Evolutionary conservation across 2,888 invertebrate species (phyloP).

Genomic region (Heliconius ethilla): DNA sequence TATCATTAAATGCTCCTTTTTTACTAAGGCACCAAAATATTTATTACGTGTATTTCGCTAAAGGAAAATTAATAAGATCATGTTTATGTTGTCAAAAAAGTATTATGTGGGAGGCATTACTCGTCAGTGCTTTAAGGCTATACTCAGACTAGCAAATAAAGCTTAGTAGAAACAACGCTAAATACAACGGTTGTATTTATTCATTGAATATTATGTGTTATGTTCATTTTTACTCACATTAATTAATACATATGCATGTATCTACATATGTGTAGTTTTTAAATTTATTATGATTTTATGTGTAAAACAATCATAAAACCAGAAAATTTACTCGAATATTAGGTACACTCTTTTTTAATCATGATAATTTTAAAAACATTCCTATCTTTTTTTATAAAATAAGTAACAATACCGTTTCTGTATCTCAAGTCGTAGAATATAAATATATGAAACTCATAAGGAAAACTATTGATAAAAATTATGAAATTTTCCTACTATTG

Average conservation of each 20-base stretch:
- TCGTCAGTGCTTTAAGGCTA: constrained; percentile 24
- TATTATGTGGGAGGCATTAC: constrained; percentile 33
- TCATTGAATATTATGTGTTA: neutral
- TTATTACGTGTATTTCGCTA: constrained; percentile 9
- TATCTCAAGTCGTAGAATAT: no score
- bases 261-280: no score
- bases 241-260: neutral
- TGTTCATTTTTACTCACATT: neutral
- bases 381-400: neutral
- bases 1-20: neutral
- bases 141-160: neutral
- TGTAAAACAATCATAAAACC: no score
- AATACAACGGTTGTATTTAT: neutral
- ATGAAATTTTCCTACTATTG: no score
- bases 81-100: constrained; percentile 31
- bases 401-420: neutral
- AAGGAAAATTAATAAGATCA: constrained; percentile 28
- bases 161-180: neutral
- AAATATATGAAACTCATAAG: no score
- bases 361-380: neutral
- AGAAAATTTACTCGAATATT: no score
- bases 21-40: constrained; percentile 6
- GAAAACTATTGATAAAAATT: no score
- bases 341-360: neutral
- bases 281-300: no score